Conservation (phyloP, 2,113 vertebrate species). For the Embiotoca jacksoni region DNA sequence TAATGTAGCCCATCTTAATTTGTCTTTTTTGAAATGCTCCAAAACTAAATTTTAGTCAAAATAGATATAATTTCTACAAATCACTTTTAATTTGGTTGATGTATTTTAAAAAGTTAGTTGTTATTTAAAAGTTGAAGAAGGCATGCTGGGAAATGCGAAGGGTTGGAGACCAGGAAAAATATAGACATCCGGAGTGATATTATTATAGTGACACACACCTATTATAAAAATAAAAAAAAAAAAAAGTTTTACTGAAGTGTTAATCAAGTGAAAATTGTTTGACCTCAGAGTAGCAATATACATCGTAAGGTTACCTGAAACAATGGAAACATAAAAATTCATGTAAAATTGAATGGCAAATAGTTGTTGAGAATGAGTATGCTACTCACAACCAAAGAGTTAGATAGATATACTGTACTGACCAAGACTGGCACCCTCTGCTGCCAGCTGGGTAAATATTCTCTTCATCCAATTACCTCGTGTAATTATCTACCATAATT, state of each 20-base stretch:
- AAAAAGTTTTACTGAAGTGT: background rate
- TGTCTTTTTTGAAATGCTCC: too few relatives aligned
- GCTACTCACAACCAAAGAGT: conserved; percentile 12
- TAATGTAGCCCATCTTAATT: too few relatives aligned
- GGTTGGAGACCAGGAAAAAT: too few relatives aligned
- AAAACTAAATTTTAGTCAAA: too few relatives aligned
- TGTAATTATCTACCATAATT: conserved; percentile 43
- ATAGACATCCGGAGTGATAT: too few relatives aligned
- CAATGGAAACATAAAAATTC: background rate
- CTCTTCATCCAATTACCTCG: conserved; percentile 39
- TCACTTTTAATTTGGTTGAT: too few relatives aligned
- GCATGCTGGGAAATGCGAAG: too few relatives aligned
- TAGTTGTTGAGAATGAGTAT: background rate
- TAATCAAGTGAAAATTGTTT: background rate
- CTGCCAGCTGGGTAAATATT: conserved; percentile 5
- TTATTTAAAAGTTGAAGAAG: too few relatives aligned
- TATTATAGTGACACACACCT: too few relatives aligned
- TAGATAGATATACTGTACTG: conserved; percentile 10
- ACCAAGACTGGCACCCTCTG: conserved; percentile 20
- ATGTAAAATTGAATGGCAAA: background rate
- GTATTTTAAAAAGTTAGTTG: too few relatives aligned
- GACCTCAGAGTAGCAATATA: background rate
- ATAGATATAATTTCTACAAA: too few relatives aligned
- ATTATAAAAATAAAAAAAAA: too few relatives aligned
- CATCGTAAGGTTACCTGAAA: background rate